Base-by-base conservation (phyloP, 64 coral and sea anemone species). In the Hydrozoanthus tunicans region DNA sequence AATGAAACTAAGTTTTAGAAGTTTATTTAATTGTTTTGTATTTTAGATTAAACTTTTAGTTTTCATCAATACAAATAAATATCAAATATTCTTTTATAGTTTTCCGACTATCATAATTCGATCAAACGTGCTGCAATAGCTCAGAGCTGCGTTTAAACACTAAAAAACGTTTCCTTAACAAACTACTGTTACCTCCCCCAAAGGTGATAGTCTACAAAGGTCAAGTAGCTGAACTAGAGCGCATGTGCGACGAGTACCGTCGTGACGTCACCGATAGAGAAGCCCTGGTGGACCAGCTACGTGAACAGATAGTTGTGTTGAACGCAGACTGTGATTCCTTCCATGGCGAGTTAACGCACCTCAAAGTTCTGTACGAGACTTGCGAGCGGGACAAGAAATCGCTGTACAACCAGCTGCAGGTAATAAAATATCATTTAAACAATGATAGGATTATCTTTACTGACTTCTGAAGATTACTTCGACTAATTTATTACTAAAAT, bases 311-410 rank as follows among this genome's bases (percentile, higher is more conserved):
- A 4, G 55, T 76, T 2, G 88, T 65, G 20, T 14, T 83, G 1
- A 91, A 23, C 6, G 80, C 79, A 58, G 88, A 94, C 23, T 83
- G 52, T 5, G 89, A 94, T 8, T 80, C 93, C 4, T 78, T 58
- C 15, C 89, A 62, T 0, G 63, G 82, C 51, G 93, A 94, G 60
- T 54, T 90, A 13, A 72, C 51, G 9, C 53, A 77, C 8, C 51
- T 82, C 12, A 94, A 84, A 77, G 60, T 53, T 10, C 20, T 91
- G 53, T 77, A 81, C 4, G 89, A 94, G 55, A 85, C 69, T 3
- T 76, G 93, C 67, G 93, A 94, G 6, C 90, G 90, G 52, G 93
- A 94, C 17, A 94, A 94, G 52, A 94, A 91, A 17, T 57, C 70
- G 27, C 23, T 94, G 13, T 17, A 91, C 24, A 71, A 77, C 4